Conservation (phyloP, 2,113 vertebrate genomes). For the Odocoileus hemionus region DNA sequence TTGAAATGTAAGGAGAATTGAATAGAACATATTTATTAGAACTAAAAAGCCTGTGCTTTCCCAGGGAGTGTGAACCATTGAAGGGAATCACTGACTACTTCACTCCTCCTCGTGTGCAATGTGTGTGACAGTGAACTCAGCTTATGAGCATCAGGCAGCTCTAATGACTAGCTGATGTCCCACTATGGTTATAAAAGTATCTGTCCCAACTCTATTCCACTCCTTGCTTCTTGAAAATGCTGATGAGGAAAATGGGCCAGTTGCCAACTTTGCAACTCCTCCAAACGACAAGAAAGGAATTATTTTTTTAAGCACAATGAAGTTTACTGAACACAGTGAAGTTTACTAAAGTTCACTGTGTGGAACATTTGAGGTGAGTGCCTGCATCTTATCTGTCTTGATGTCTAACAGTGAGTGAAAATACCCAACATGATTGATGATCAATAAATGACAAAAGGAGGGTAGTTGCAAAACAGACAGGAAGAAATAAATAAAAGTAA, state of each 20-base stretch:
- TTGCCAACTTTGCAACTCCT: background rate
- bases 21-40: background rate
- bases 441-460: background rate
- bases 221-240: background rate
- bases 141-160: background rate
- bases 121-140: background rate
- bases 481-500: background rate
- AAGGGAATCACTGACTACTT: background rate
- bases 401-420: background rate
- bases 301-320: background rate
- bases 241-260: background rate
- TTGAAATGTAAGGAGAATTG: background rate
- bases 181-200: background rate
- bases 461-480: background rate
- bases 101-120: fast-evolving
- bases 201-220: background rate
- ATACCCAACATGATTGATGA: background rate
- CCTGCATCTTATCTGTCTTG: background rate
- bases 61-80: background rate
- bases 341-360: background rate
- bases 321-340: background rate
- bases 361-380: background rate
- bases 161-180: background rate
- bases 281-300: background rate
- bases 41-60: background rate